These are phyloP conservation scores for Pseudorhombus dupliciocellatus DNA, from an alignment of 2,113 vertebrate species.

Conservation along the genomic window DNA sequence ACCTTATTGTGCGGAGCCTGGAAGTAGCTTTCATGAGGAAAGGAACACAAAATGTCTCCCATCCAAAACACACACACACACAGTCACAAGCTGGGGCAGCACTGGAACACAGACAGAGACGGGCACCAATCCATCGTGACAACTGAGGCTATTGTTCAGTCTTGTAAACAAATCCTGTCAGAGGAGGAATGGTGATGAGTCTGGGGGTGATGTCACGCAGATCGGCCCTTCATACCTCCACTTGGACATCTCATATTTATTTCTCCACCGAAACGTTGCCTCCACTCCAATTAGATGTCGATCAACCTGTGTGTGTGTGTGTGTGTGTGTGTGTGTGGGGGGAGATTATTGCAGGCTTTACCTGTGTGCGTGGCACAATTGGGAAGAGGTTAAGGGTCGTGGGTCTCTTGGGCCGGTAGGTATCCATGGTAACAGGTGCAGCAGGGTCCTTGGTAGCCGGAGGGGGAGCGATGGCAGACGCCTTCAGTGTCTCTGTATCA, in stretches of 20 bases:
- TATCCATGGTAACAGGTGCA: slow-evolving; percentile 86
- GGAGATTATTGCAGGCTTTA: slow-evolving; percentile 61
- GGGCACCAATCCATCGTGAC: slow-evolving; percentile 56
- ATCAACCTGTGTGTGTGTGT: slow-evolving; percentile 18
- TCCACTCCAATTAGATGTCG: not conserved
- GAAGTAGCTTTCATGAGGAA: too few relatives aligned
- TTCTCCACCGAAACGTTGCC: not conserved
- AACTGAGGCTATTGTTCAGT: slow-evolving; percentile 64
- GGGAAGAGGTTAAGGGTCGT: slow-evolving; percentile 97
- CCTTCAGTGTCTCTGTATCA: slow-evolving; percentile 76
- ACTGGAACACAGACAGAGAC: slow-evolving; percentile 63
- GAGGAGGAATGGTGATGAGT: slow-evolving; percentile 33
- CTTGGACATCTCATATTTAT: not conserved
- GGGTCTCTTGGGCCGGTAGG: slow-evolving; percentile 94
- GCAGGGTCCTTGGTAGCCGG: slow-evolving; percentile 76
- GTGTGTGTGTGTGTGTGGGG: slow-evolving; percentile 83
- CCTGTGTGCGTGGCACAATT: slow-evolving; percentile 95
- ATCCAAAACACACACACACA: slow-evolving; percentile 8
- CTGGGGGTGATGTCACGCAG: slow-evolving; percentile 31
- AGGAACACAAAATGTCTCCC: slow-evolving; percentile 16
- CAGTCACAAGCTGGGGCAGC: slow-evolving; percentile 52
- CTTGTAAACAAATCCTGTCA: slow-evolving; percentile 49
- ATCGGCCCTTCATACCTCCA: not conserved
- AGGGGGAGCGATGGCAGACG: slow-evolving; percentile 55
- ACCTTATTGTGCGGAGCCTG: not conserved